Conservation (phyloP, 2,113 vertebrate genomes). For the Typhlomys cinereus region DNA sequence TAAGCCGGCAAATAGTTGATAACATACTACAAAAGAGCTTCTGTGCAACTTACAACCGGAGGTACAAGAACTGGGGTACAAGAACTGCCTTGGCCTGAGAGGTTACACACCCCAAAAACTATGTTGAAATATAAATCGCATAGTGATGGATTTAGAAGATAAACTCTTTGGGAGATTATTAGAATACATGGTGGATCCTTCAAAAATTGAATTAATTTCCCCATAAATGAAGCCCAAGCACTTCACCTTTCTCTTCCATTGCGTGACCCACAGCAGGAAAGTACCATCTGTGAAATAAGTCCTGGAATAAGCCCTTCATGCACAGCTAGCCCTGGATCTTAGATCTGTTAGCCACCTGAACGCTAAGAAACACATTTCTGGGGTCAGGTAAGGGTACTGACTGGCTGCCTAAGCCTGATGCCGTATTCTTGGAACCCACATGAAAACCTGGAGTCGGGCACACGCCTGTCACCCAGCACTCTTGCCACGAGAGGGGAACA, state of each 20-base stretch:
- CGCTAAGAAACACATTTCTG: not conserved
- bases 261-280: not conserved
- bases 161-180: not conserved
- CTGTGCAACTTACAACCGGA: not conserved
- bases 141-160: not conserved
- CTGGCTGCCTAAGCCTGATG: too few species aligned
- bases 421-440: too few species aligned
- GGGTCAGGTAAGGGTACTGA: too few species aligned
- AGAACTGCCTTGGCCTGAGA: not conserved
- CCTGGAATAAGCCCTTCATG: not conserved
- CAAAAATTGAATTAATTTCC: not conserved
- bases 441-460: too few species aligned
- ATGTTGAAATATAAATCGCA: not conserved
- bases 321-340: not conserved
- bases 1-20: not conserved
- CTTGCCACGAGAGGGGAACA: too few species aligned
- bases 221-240: not conserved
- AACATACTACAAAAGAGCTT: slow-evolving; percentile 39
- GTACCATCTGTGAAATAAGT: not conserved
- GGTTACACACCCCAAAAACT: not conserved
- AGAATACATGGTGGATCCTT: not conserved
- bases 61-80: not conserved
- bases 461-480: too few species aligned
- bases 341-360: not conserved
- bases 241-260: too few species aligned